Conservation (phyloP, 2,888 invertebrate genomes). For the Lasioglossum oenotherae region DNA sequence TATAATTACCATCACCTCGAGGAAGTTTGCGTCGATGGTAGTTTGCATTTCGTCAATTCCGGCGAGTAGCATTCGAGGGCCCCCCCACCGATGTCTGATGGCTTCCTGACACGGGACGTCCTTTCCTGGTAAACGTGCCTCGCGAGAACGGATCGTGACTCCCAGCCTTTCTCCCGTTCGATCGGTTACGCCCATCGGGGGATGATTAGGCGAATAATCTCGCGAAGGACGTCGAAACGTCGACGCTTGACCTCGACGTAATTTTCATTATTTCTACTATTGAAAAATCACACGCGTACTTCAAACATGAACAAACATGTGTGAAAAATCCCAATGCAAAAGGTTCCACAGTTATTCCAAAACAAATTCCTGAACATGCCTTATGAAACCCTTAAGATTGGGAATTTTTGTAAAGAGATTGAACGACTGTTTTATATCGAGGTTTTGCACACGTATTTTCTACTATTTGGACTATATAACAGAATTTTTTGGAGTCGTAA, state of each 20-base stretch:
- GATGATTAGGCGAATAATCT: constrained; percentile 30
- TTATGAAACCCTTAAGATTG: too few species aligned
- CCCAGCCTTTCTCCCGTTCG: constrained; percentile 43
- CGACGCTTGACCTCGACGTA: constrained; percentile 18
- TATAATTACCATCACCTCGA: constrained; percentile 37
- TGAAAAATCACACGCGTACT: too few species aligned
- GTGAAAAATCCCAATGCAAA: too few species aligned
- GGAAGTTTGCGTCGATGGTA: constrained; percentile 47
- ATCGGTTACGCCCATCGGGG: constrained; percentile 46
- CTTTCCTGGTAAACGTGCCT: constrained; percentile 69
- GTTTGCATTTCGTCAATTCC: constrained; percentile 69
- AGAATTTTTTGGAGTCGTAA: too few species aligned
- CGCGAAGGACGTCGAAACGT: constrained; percentile 14
- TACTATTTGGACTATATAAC: too few species aligned
- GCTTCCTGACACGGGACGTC: constrained; percentile 81
- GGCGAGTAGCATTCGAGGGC: constrained; percentile 43
- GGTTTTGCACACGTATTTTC: not conserved
- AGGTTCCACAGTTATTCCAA: too few species aligned
- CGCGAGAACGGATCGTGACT: constrained; percentile 47
- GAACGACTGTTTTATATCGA: not conserved
- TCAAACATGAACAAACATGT: too few species aligned
- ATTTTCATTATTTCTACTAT: too few species aligned
- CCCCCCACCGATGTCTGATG: constrained; percentile 72
- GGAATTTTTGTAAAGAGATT: not conserved
- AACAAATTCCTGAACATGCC: too few species aligned